Evolutionary conservation across 1,140 invertebrate species (phyloP).

Genomic region (Bactericera cockerelli): DNA sequence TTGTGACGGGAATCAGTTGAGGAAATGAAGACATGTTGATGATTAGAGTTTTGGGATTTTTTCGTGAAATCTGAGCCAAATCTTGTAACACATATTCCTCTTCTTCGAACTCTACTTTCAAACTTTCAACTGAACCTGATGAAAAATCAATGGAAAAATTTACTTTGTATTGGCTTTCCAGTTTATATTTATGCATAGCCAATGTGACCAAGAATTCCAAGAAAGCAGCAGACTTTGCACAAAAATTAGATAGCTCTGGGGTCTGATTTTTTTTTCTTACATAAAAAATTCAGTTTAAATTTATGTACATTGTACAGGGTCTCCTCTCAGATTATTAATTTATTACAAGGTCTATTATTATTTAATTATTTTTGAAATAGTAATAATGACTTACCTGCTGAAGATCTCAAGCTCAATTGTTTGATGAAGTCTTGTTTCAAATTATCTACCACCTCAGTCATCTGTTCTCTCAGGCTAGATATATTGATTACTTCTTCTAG

Average conservation of each 20-base stretch:
- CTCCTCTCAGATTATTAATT: too few species aligned
- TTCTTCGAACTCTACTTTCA: constrained; percentile 58
- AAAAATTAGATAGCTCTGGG: not conserved
- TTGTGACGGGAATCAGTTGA: constrained; percentile 58
- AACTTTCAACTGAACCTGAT: constrained; percentile 55
- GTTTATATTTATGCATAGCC: not conserved
- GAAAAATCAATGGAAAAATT: not conserved
- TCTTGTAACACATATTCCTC: constrained; percentile 74
- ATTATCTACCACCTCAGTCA: constrained; percentile 44
- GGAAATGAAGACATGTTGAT: constrained; percentile 71
- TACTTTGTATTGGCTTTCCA: too few species aligned
- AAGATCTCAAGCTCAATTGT: constrained; percentile 55
- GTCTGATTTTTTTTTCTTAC: too few species aligned
- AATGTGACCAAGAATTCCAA: not conserved
- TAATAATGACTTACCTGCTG: constrained; percentile 41
- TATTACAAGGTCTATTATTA: too few species aligned
- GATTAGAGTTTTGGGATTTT: constrained; percentile 70
- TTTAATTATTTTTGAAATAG: too few species aligned
- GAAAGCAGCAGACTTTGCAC: not conserved
- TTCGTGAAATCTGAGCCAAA: constrained; percentile 70
- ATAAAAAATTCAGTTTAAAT: too few species aligned
- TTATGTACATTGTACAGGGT: too few species aligned
- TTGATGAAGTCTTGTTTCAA: constrained; percentile 66
- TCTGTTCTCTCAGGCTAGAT: constrained; percentile 44
- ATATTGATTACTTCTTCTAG: constrained; percentile 53